A percentile compares a stretch with the other conserved stretches of the same genome.
These are phyloP conservation scores for Syngnathus acus DNA, from an alignment of 2,797 vertebrate genomes.

Conservation along the genomic window DNA sequence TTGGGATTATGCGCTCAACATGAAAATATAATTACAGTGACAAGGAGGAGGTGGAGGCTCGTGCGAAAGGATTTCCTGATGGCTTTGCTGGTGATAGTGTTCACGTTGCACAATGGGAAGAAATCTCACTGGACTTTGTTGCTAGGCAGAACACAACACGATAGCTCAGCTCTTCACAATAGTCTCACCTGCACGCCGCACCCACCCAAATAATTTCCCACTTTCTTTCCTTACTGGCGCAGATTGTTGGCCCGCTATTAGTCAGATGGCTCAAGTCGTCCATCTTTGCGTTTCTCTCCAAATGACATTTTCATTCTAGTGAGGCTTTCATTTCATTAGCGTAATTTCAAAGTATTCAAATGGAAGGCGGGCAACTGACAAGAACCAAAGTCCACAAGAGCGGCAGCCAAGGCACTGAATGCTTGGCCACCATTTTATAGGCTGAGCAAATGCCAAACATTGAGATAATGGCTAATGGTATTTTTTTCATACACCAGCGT, in stretches of 20 bases:
- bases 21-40: slow-evolving; percentile 32
- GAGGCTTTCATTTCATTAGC: not conserved
- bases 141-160: not conserved
- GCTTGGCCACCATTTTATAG: slow-evolving; percentile 37
- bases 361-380: not conserved
- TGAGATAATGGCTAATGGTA: not conserved
- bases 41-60: not conserved
- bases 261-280: slow-evolving; percentile 20
- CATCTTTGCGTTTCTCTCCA: no score
- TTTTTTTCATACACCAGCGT: not conserved
- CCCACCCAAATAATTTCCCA: not conserved
- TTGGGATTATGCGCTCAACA: slow-evolving; percentile 23
- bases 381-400: slow-evolving; percentile 46
- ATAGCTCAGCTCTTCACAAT: not conserved
- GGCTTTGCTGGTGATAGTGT: slow-evolving; percentile 15
- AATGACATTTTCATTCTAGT: not conserved
- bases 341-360: not conserved
- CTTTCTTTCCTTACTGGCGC: not conserved
- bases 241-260: slow-evolving; percentile 18
- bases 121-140: slow-evolving; percentile 4
- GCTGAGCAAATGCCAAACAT: not conserved
- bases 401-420: slow-evolving; percentile 19
- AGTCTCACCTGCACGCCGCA: not conserved
- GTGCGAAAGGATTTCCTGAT: slow-evolving; percentile 1
- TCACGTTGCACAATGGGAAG: not conserved